A percentile compares a stretch with the other conserved stretches of the same genome.
Evolutionary conservation across 1,140 invertebrate genomes (phyloP).

Genomic region (Chironomus striatipennis): DNA sequence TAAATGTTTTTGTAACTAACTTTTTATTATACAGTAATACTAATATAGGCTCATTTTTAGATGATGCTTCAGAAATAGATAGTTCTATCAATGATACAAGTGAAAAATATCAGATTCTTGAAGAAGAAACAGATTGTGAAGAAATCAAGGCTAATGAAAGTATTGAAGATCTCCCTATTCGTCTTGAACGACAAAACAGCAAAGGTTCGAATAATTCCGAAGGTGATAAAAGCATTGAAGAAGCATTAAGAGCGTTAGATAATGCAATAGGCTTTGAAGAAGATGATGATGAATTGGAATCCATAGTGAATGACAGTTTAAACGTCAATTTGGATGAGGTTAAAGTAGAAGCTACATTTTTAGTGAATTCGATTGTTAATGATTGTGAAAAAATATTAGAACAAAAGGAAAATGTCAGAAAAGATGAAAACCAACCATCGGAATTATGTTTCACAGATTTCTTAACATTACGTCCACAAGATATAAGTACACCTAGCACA

Average conservation of each 20-base stretch:
- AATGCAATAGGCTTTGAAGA: conserved; percentile 24
- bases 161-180: background rate
- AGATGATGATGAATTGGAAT: background rate
- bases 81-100: conserved; percentile 14
- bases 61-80: background rate
- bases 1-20: background rate
- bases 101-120: conserved; percentile 1
- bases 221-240: conserved; percentile 25
- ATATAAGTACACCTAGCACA: background rate
- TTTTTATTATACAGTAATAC: too few species aligned
- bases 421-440: background rate
- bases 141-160: background rate
- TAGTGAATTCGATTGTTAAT: background rate
- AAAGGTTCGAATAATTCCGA: background rate
- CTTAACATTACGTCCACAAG: background rate
- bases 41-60: too few species aligned
- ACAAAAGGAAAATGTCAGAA: background rate
- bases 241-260: conserved; percentile 26
- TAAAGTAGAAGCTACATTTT: background rate
- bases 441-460: background rate
- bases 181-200: conserved; percentile 5
- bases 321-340: background rate
- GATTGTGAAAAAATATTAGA: conserved; percentile 11
- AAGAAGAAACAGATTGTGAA: conserved; percentile 10
- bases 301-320: background rate